phyloP scores from a whole-genome alignment of 2,888 invertebrate species.

The Leistus spinibarbis region DNA sequence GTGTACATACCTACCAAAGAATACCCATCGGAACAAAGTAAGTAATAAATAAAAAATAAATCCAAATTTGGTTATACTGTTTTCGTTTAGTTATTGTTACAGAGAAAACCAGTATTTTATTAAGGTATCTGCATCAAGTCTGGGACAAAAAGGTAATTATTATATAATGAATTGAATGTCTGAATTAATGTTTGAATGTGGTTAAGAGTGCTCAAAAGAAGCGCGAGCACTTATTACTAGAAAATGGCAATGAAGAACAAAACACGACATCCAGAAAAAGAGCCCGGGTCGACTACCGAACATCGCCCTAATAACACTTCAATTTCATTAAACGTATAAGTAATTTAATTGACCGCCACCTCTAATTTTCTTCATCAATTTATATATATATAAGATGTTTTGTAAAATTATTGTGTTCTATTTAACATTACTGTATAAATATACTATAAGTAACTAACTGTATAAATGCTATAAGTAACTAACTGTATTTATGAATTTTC shows the following conservation, averaged over 20 bases:
- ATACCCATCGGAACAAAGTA: slow-evolving; percentile 91
- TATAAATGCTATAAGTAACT: too few relatives aligned
- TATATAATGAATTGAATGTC: background rate
- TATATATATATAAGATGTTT: too few relatives aligned
- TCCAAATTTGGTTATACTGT: slow-evolving; percentile 41
- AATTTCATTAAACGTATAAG: background rate
- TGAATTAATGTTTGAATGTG: background rate
- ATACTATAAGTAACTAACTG: too few relatives aligned
- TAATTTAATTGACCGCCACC: background rate
- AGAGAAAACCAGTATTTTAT: slow-evolving; percentile 91
- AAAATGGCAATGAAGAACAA: slow-evolving; percentile 50
- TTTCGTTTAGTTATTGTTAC: slow-evolving; percentile 85
- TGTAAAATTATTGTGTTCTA: too few relatives aligned
- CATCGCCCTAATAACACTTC: slow-evolving; percentile 22
- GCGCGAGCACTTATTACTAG: slow-evolving; percentile 50
- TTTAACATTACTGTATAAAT: too few relatives aligned
- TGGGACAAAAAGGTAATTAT: slow-evolving; percentile 86
- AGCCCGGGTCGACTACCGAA: slow-evolving; percentile 48
- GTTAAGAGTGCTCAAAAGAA: slow-evolving; percentile 53
- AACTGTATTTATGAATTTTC: too few relatives aligned
- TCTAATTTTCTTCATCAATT: background rate
- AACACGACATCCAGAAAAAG: slow-evolving; percentile 50
- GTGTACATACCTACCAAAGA: slow-evolving; percentile 93
- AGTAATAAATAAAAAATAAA: slow-evolving; percentile 47
- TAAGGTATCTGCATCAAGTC: slow-evolving; percentile 92